phyloP scores from a whole-genome alignment of 2,113 vertebrate species.

The Mohoua ochrocephala region DNA sequence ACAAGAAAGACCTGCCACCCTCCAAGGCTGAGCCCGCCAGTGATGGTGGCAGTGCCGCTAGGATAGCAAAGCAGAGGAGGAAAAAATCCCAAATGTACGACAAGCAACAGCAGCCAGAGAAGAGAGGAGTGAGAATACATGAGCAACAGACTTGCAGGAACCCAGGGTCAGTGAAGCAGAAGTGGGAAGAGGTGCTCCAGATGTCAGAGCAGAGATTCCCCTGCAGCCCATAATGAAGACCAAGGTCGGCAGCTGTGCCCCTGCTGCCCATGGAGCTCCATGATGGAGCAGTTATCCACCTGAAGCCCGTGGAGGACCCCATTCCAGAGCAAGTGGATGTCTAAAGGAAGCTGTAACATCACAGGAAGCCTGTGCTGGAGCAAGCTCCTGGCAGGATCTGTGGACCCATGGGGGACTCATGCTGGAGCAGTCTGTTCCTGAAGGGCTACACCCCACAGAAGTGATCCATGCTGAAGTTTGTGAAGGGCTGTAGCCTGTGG shows the following conservation, averaged over 20 bases:
- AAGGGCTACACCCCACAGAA: background rate
- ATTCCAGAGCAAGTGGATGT: background rate
- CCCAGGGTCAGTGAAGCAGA: background rate
- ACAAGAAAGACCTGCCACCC: fast-evolving
- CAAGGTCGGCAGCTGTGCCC: background rate
- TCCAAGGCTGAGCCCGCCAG: background rate
- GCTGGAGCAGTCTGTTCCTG: background rate
- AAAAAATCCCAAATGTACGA: background rate
- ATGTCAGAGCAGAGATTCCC: fast-evolving
- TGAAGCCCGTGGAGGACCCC: background rate
- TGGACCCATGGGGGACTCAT: too few species aligned
- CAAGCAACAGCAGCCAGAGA: background rate
- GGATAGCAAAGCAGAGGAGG: background rate
- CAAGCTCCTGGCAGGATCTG: background rate
- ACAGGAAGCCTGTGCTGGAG: background rate
- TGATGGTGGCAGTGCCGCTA: fast-evolving
- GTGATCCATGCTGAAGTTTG: background rate
- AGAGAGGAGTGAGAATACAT: background rate
- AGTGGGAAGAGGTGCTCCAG: background rate
- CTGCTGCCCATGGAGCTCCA: background rate
- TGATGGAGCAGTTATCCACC: fast-evolving
- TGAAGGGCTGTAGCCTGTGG: background rate
- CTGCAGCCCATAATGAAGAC: background rate
- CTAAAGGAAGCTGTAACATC: background rate
- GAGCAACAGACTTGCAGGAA: background rate